Base-by-base conservation (phyloP, 2,888 invertebrate genomes). In the Selenia dentaria region DNA sequence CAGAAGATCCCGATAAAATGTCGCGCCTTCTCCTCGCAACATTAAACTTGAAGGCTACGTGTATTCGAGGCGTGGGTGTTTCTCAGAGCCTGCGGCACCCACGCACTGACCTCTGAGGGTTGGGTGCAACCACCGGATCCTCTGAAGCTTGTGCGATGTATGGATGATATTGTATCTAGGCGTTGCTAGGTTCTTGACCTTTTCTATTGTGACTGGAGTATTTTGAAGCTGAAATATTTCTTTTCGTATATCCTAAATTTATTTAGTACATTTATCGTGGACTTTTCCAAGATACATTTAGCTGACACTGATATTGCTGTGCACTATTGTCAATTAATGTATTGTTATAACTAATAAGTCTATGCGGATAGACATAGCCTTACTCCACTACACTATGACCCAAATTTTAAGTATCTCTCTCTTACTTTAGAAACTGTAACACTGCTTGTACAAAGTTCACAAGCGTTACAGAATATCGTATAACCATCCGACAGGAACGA, bases 41-140 rank as follows among this genome's bases (percentile, higher is more conserved):
- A 67, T 70, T 74, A 65, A 68, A 75, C 68, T 73, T 77, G 70
- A 77, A 62, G 67, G 63, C 70, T 75, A 69, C 76, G 73, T 75
- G 80, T 79, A 72, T 27, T 20, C n/a, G 3, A 52, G 56, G 71
- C 78, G 86, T 87, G 78, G 87, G 87, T 75, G 84, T 74, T 65
- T 63, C 58, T 68, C 73, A 71, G 70, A 69, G 79, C 79, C 72
- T 67, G 80, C 76, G 76, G 69, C 70, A 60, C 80, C 82, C 78
- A 82, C 85, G 82, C 79, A 60, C 62, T 83, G 86, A 86, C 86
- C 86, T 77, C 53, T 36, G 46, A 62, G 52, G 62, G 67, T 65
- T 59, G 69, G 68, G 72, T 73, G 73, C 70, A 71, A 64, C 67
- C 64, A 67, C 59, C 56, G 62, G 38, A 47, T 22, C 26, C 45